A percentile compares a stretch with the other conserved stretches of the same genome.
Evolutionary conservation across 1,140 invertebrate genomes (phyloP).

Genomic region (Nebria ingens): DNA sequence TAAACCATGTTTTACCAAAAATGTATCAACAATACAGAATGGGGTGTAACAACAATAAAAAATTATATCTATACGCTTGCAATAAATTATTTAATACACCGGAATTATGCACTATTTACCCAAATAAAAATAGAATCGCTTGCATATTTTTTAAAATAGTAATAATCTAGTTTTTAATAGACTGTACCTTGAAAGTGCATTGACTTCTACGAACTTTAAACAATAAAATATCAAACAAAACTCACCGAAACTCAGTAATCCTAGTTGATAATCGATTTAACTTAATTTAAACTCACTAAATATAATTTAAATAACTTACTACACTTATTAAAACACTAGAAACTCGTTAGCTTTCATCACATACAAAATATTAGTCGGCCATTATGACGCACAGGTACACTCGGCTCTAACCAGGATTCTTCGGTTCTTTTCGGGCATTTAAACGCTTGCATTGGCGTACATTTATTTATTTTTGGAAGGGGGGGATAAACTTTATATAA

Average conservation of each 20-base stretch:
- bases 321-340: no score
- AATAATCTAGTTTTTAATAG: no score
- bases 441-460: not conserved
- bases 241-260: not conserved
- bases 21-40: no score
- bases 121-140: no score
- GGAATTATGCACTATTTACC: no score
- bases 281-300: no score
- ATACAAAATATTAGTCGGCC: not conserved
- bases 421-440: not conserved
- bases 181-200: constrained; percentile 7
- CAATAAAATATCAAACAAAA: not conserved
- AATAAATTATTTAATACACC: not conserved
- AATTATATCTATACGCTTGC: not conserved
- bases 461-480: not conserved
- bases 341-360: not conserved
- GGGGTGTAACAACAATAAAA: no score
- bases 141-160: no score
- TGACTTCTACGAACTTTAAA: not conserved
- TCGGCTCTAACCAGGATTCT: not conserved
- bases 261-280: not conserved
- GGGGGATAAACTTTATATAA: no score
- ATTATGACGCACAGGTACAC: not conserved
- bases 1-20: no score
- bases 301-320: no score